Conservation (phyloP, 64 coral and sea anemone genomes). For the Actinia equina region DNA sequence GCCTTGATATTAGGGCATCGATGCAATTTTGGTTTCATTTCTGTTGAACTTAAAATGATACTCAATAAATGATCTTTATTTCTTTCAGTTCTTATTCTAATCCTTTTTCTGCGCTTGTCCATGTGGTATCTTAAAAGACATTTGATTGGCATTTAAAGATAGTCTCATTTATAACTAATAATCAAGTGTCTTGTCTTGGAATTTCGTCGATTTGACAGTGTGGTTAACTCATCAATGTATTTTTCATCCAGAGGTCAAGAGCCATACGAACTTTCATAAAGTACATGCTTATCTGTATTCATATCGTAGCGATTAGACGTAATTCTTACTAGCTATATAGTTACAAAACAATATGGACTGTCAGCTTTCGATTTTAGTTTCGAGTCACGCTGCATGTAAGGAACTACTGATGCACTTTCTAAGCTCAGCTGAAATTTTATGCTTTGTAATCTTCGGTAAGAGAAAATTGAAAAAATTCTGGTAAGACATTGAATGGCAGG, state of each 20-base stretch:
- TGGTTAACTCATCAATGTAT: not conserved
- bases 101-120: too few relatives aligned
- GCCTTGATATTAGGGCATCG: too few relatives aligned
- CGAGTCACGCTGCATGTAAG: not conserved
- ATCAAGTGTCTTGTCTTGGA: not conserved
- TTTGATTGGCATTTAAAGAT: not conserved
- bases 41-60: too few relatives aligned
- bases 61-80: too few relatives aligned
- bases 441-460: not conserved
- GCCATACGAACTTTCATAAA: constrained; percentile 1
- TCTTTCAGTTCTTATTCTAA: too few relatives aligned
- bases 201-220: not conserved
- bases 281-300: not conserved
- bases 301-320: constrained; percentile 4
- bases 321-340: constrained; percentile 3
- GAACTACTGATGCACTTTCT: not conserved
- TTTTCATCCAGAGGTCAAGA: constrained; percentile 2
- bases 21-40: too few relatives aligned
- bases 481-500: too few relatives aligned
- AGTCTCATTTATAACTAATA: not conserved
- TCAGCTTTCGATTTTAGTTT: not conserved
- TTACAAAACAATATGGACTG: constrained; percentile 15
- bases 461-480: not conserved
- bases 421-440: not conserved
- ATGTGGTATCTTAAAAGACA: too few relatives aligned